These are phyloP conservation scores for Arvicanthis niloticus DNA, from an alignment of 2,113 vertebrate genomes.

Conservation along the genomic window DNA sequence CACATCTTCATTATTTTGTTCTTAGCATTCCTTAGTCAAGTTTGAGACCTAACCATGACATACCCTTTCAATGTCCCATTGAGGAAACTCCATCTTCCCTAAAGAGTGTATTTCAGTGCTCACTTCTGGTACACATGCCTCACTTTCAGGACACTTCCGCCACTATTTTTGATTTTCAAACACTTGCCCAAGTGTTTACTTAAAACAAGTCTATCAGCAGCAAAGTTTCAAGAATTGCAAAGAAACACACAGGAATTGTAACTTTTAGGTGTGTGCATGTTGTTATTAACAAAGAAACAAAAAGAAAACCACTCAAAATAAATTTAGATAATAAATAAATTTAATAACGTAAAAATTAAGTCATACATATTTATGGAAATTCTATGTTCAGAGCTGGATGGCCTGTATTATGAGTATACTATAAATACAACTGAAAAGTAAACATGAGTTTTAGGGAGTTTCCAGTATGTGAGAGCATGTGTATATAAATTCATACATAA, in stretches of 20 bases:
- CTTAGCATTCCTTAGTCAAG: slow-evolving; percentile 1
- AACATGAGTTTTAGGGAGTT: not conserved
- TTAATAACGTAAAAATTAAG: not conserved
- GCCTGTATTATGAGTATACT: not conserved
- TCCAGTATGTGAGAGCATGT: not conserved
- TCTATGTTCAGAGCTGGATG: not conserved
- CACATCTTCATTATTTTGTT: slow-evolving; percentile 14
- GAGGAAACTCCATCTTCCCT: slow-evolving; percentile 6
- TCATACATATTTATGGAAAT: not conserved
- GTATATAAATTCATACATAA: not conserved
- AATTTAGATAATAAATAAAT: slow-evolving; percentile 27
- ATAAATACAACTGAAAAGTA: slow-evolving; percentile 19
- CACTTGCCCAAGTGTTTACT: slow-evolving; percentile 17
- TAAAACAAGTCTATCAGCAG: not conserved
- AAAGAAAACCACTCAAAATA: not conserved
- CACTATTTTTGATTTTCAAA: slow-evolving; percentile 56
- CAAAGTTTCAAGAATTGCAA: not conserved
- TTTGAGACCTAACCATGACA: not conserved
- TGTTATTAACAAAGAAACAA: not conserved
- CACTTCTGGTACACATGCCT: not conserved
- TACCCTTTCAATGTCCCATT: not conserved
- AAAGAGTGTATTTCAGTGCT: not conserved
- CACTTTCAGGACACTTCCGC: not conserved
- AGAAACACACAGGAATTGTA: not conserved
- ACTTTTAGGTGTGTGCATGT: not conserved